Evolutionary conservation across 1,140 invertebrate genomes (phyloP).

Genomic region (Batillaria attramentaria): DNA sequence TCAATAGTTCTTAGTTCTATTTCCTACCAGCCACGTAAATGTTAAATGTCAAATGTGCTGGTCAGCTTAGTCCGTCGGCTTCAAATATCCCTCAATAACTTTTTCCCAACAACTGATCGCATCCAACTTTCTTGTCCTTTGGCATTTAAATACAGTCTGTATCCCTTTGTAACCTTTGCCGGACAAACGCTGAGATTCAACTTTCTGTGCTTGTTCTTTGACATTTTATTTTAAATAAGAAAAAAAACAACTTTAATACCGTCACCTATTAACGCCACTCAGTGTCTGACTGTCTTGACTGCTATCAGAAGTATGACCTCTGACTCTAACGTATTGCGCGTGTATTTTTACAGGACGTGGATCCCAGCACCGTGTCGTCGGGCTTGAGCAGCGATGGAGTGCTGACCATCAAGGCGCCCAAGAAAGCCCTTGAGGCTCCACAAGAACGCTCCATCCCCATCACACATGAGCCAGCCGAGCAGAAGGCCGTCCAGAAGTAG

Average conservation of each 20-base stretch:
- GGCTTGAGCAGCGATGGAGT: conserved; percentile 83
- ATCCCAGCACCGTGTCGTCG: conserved; percentile 78
- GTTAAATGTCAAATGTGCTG: background rate
- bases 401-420: conserved; percentile 80
- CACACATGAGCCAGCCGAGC: conserved; percentile 25
- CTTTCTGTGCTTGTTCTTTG: no score
- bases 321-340: no score
- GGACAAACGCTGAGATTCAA: no score
- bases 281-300: no score
- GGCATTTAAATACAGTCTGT: no score
- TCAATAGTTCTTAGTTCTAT: background rate
- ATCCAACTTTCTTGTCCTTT: no score
- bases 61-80: background rate
- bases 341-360: conserved; percentile 72
- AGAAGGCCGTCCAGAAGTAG: no score
- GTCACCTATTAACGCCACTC: no score
- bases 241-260: no score
- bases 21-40: background rate
- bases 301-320: no score
- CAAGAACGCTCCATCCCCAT: conserved; percentile 57
- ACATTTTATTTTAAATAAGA: no score
- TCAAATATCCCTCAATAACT: background rate
- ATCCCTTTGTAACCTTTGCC: no score
- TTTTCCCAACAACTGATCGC: background rate
- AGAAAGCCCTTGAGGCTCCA: conserved; percentile 47